Evolutionary conservation across 2,797 vertebrate genomes (phyloP), one percentile per base, ranked within the genome.

Genomic region (Sebastes kiyomatsui): DNA sequence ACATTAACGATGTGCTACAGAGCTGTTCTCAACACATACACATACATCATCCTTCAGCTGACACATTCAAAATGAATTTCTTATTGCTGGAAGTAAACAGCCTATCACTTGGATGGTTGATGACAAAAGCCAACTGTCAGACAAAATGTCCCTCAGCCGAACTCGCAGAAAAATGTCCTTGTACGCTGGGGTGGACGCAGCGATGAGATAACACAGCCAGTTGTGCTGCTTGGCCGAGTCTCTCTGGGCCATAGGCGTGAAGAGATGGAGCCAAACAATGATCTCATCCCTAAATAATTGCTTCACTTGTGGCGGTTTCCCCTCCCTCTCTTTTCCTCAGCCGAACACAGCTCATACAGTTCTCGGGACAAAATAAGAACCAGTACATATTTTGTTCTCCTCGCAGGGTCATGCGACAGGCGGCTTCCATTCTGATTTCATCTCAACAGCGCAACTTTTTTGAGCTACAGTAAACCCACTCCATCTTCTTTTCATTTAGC

Each of bases 271-370:
- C 96, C 95, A 96, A 96, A 96, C 95, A 95, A 95, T 96, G 96
- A 96, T 92, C 95, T 96, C 96, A 96, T 95, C 93, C 86, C 91
- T 75, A 94, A 96, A 96, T 96, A 95, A 96, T 96, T 95, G 94
- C 96, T 95, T 91, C 94, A 95, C 94, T 96, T 94, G 94, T 93
- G 94, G 91, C 91, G 85, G 90, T 89, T 91, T 87, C 91, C 87
- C 93, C 88, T 92, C 91, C 88, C 87, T 80, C 85, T 70, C 87
- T 87, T 87, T 82, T 83, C 88, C 77, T 86, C 81, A 56, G 77
- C 86, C 66, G 81, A 88, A 88, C 92, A 90, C 88, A 88, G 89
- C 91, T 89, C 88, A 81, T 81, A 90, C 92, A 93, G 90, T 90
- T 87, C 90, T 86, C 49, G 70, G 85, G 90, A 94, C 88, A 87